Evolutionary conservation across 2,797 vertebrate genomes (phyloP), one percentile per base, ranked within the genome.

Genomic region (Notolabrus celidotus): DNA sequence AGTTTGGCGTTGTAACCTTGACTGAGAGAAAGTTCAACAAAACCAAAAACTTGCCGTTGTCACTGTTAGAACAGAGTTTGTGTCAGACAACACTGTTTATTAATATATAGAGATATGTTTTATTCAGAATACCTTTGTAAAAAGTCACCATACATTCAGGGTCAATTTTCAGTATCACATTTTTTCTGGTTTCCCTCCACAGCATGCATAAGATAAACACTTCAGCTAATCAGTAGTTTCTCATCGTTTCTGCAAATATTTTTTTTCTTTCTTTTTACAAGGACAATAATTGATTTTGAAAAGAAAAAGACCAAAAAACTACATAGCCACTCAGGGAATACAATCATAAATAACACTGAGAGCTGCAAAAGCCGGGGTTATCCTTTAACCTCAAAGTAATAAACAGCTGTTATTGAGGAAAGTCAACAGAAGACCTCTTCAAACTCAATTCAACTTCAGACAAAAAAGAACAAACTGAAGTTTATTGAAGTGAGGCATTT

Each of bases 91-190:
- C 83, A 89, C 90, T 79, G 88, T 94, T 94, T 95, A 94, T 95
- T 94, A 94, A 95, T 95, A 94, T 95, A 95, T 93, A 95, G 91
- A 94, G 92, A 92, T 95, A 90, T 93, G 82, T 93, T 94, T 93
- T 95, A 94, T 95, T 94, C 90, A 92, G 90, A 93, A 92, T 93
- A 91, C 90, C 89, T 94, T 93, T 92, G 94, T 94, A 95, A 94
- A 95, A 95, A 95, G 90, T 94, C 94, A 95, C 94, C 93, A 94
- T 94, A 95, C 94, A 95, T 94, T 94, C 93, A 94, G 92, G 84
- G 92, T 94, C 93, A 92, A 92, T 90, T 86, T 88, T 86, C 70
- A 91, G 84, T 77, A 92, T 92, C 88, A 92, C 92, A 91, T 90
- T 90, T 36, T n/a, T 91, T 89, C 79, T 88, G 82, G 82, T 89